phyloP scores from a whole-genome alignment of 2,797 vertebrate species.

The Euphonia xanthogaster region DNA sequence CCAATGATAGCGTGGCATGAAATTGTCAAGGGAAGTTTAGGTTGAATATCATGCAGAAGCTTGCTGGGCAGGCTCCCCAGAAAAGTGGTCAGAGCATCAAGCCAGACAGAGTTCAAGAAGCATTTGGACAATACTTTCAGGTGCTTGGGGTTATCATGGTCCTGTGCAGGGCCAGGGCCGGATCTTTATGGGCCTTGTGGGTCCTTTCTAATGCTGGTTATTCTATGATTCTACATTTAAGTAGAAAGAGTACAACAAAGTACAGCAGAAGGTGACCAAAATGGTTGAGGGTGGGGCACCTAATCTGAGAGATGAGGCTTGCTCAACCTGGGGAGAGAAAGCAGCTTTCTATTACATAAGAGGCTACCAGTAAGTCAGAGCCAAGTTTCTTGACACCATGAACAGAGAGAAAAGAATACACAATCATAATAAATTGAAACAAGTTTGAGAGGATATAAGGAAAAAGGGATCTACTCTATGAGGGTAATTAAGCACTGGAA shows the following conservation, averaged over 20 bases:
- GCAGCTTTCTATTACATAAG: background rate
- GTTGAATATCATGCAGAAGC: background rate
- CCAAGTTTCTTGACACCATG: background rate
- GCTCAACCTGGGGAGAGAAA: background rate
- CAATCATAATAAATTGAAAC: background rate
- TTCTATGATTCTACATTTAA: background rate
- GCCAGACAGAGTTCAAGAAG: background rate
- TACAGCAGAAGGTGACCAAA: background rate
- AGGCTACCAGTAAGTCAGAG: background rate
- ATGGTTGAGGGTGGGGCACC: background rate
- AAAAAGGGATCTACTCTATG: background rate
- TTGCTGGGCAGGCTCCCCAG: background rate
- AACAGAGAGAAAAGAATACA: background rate
- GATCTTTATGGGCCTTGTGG: background rate
- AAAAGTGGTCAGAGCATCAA: background rate
- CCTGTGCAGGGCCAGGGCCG: too few species aligned
- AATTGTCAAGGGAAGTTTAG: background rate
- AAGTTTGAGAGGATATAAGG: background rate
- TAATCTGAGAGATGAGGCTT: background rate
- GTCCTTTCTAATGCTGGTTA: background rate
- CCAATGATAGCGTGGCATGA: background rate
- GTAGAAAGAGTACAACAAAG: background rate
- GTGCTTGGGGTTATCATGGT: background rate
- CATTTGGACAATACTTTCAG: background rate
- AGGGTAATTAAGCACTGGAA: background rate